Evolutionary conservation across 2,797 vertebrate genomes (phyloP), one percentile per base, ranked within the genome.

Genomic region (Danionella dracula): DNA sequence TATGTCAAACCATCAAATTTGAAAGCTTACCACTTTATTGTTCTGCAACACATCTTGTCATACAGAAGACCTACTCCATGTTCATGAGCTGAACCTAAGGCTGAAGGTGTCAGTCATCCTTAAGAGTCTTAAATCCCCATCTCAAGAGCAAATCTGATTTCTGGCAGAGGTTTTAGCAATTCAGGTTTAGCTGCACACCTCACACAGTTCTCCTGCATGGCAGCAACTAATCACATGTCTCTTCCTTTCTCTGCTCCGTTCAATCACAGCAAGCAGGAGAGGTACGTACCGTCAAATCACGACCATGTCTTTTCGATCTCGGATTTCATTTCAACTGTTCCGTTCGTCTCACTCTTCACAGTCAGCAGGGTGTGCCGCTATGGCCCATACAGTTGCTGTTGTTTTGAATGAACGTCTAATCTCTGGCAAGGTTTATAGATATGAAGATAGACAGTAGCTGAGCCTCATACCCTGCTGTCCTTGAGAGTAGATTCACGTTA

Each of bases 231-330:
- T 61, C 48, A 58, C 15, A 9, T 68, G 23, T 75, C 31, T 71
- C 55, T 69, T 57, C 45, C 66, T 70, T 65, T 44, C 55, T 51
- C 23, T 31, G 16, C 62, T 58, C 38, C 45, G 2, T 50, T 70
- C 87, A 90, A 90, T 92, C 74, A 76, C 91, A 99, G 96, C 90
- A 97, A 97, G 86, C 94, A 95, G 87, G 96, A 97, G 90, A 94
- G 95, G 96, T 98, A 87, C 87, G 94, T 90, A 74, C 55, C 54
- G 32, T 60, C 13, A 58, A 17, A 48, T 51, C 42, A 38, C n/a
- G 31, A 12, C 17, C 53, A 42, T 37, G 59, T 54, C 46, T 45
- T 16, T 17, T 40, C 35, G 48, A 9, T 48, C 45, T 32, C 4
- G 0, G 17, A 51, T 17, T 44, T 45, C 49, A 46, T 70, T 34